These are phyloP conservation scores for Neocrepidodera transversa DNA, from an alignment of 2,888 invertebrate species.

Conservation along the genomic window DNA sequence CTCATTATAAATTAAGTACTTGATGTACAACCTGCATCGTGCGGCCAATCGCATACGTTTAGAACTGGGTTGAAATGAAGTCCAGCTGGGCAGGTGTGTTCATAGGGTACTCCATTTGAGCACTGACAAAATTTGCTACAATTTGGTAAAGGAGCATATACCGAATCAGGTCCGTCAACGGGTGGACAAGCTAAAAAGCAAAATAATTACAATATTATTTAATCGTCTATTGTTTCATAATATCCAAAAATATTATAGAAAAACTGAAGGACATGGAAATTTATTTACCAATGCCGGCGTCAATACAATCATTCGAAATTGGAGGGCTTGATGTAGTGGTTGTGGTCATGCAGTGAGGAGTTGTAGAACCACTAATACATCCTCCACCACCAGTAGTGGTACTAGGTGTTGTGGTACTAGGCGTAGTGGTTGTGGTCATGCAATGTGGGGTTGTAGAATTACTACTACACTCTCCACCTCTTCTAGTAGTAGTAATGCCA, in stretches of 20 bases:
- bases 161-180: constrained; percentile 27
- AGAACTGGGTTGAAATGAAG: constrained; percentile 32
- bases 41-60: constrained; percentile 31
- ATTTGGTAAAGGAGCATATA: constrained; percentile 28
- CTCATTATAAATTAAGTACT: too few species aligned
- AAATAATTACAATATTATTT: background rate
- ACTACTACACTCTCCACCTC: too few species aligned
- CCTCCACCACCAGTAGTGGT: background rate
- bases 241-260: too few species aligned
- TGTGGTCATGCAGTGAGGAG: too few species aligned
- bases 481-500: background rate
- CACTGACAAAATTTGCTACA: constrained; percentile 36
- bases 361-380: too few species aligned
- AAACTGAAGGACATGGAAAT: too few species aligned
- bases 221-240: too few species aligned
- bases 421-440: background rate
- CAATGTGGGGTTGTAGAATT: too few species aligned
- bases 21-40: constrained; percentile 20
- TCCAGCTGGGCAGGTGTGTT: constrained; percentile 29
- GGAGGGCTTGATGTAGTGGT: background rate
- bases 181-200: constrained; percentile 21
- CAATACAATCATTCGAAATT: too few species aligned
- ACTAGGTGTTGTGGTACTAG: background rate
- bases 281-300: too few species aligned
- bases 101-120: constrained; percentile 31